Percentiles rank a stretch among this genome's conserved stretches.
These are phyloP conservation scores for Pseudococcus longispinus DNA, from an alignment of 2,888 invertebrate species.

Conservation along the genomic window DNA sequence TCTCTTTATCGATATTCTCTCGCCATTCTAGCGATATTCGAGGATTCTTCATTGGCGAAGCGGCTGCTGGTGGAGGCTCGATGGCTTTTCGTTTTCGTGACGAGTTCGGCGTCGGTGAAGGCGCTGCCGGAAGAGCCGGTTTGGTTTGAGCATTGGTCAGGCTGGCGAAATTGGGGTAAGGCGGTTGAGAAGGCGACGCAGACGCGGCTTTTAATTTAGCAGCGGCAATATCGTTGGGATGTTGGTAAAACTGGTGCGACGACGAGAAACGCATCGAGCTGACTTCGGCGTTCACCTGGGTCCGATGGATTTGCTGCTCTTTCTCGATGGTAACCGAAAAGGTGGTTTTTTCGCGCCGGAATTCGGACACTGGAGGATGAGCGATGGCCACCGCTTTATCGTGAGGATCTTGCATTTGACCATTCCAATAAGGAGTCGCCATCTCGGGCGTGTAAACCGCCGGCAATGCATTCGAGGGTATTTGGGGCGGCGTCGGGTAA, in stretches of 20 bases:
- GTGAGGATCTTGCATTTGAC: neutral
- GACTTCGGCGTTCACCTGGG: conserved; percentile 42
- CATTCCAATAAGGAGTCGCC: neutral
- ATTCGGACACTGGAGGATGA: conserved; percentile 30
- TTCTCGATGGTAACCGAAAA: conserved; percentile 49
- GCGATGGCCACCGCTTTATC: conserved; percentile 1
- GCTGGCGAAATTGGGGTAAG: neutral
- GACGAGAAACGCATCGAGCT: conserved; percentile 18
- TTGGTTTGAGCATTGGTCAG: neutral
- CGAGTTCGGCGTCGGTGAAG: conserved; percentile 61
- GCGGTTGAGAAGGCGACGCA: neutral
- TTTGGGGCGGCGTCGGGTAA: neutral
- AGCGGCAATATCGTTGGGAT: neutral
- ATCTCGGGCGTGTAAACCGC: neutral
- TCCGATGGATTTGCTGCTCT: conserved; percentile 32
- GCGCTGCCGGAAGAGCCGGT: neutral
- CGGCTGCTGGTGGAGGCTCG: conserved; percentile 36
- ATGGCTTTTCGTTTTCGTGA: conserved; percentile 53
- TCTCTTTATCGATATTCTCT: conserved; percentile 67
- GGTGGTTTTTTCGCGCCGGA: conserved; percentile 45
- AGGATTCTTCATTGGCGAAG: conserved; percentile 59
- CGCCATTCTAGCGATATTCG: conserved; percentile 67
- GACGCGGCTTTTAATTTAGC: neutral
- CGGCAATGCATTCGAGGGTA: neutral
- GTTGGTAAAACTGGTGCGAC: conserved; percentile 35